Evolutionary conservation across 2,888 invertebrate species (phyloP).

Genomic region (Parochlus steinenii): DNA sequence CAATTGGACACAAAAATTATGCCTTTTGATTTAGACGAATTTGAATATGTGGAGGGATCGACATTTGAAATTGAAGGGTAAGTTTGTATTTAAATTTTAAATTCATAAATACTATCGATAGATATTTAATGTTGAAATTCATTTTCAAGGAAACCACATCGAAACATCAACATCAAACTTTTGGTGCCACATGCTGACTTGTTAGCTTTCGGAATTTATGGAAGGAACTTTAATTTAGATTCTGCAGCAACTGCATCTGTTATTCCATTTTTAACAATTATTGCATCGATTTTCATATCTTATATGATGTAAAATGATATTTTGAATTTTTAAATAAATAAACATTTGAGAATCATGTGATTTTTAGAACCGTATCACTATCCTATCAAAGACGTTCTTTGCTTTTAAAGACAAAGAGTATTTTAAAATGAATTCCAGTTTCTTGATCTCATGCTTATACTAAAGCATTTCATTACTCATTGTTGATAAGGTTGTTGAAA

Average conservation of each 20-base stretch:
- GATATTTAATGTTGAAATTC: conserved; percentile 10
- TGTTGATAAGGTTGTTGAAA: too few relatives aligned
- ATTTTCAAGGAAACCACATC: conserved; percentile 12
- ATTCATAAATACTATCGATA: neutral
- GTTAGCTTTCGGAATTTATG: conserved; percentile 35
- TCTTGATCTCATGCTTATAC: too few relatives aligned
- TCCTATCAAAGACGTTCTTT: too few relatives aligned
- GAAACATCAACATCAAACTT: conserved; percentile 13
- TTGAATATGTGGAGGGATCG: conserved; percentile 19
- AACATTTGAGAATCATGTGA: too few relatives aligned
- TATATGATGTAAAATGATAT: too few relatives aligned
- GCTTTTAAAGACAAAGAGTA: too few relatives aligned
- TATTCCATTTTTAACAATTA: conserved; percentile 18
- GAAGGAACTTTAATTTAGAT: conserved; percentile 31
- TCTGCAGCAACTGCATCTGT: conserved; percentile 22
- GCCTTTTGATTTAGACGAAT: conserved; percentile 31
- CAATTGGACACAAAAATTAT: conserved; percentile 33
- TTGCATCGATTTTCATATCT: neutral
- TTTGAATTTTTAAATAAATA: too few relatives aligned
- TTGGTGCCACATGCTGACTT: conserved; percentile 19
- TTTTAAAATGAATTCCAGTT: too few relatives aligned
- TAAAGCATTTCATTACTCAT: too few relatives aligned
- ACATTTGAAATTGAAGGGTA: conserved; percentile 8
- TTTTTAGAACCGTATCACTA: too few relatives aligned
- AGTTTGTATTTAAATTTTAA: neutral